A percentile compares a stretch with the other conserved stretches of the same genome.
Evolutionary conservation across 2,797 vertebrate species (phyloP).

Genomic region (Hyperoplus lanceolatus): DNA sequence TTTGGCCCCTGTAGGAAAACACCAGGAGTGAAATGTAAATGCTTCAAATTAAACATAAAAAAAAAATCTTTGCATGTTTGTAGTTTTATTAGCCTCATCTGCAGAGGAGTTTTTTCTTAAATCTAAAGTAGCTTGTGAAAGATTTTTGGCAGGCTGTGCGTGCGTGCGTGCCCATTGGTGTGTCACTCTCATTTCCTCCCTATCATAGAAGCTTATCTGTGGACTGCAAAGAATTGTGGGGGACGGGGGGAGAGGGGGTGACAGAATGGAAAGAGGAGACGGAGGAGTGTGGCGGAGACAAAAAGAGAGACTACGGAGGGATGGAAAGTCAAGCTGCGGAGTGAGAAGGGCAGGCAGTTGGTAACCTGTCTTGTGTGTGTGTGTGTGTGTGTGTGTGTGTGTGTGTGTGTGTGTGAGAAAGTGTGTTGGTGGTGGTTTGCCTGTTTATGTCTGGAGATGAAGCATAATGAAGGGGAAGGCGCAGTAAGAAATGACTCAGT

Average conservation of each 20-base stretch:
- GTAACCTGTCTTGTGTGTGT: conserved; percentile 28
- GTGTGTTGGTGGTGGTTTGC: conserved; percentile 24
- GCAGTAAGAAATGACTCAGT: conserved; percentile 37
- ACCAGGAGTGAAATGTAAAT: neutral
- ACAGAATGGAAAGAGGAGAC: conserved; percentile 75
- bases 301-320: conserved; percentile 53
- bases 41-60: neutral
- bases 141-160: conserved; percentile 9
- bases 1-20: conserved; percentile 52
- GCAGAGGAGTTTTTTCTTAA: conserved; percentile 24
- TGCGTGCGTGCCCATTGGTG: conserved; percentile 29
- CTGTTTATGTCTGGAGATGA: conserved; percentile 62
- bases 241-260: conserved; percentile 53
- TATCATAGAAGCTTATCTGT: conserved; percentile 69
- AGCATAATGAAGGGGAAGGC: conserved; percentile 57
- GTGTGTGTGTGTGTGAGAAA: conserved; percentile 21
- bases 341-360: conserved; percentile 87
- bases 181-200: conserved; percentile 60
- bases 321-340: conserved; percentile 81
- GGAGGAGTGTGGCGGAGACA: conserved; percentile 55
- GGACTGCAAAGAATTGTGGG: conserved; percentile 67
- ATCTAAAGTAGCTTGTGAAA: conserved; percentile 25
- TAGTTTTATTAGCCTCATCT: conserved; percentile 35
- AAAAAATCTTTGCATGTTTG: neutral
- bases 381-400: conserved; percentile 11